Percentiles rank a stretch among this genome's conserved stretches.
Evolutionary conservation across 2,888 invertebrate species (phyloP).

Genomic region (Agrypnus murinus): DNA sequence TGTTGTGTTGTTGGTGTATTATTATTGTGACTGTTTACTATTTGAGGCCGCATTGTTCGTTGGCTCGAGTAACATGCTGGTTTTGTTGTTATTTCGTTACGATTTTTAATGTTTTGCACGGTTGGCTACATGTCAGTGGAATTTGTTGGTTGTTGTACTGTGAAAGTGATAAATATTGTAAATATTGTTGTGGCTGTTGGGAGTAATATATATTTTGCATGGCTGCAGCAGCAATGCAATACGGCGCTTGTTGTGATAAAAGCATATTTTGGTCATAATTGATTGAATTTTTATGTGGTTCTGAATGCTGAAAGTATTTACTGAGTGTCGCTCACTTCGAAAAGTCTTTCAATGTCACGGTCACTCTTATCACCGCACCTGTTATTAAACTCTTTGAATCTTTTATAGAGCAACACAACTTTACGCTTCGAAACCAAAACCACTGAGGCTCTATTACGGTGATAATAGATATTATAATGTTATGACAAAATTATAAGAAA

Average conservation of each 20-base stretch:
- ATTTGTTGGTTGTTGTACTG: too few species aligned
- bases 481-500: too few species aligned
- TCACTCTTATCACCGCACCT: neutral
- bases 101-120: conserved; percentile 1
- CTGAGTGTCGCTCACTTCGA: neutral
- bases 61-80: neutral
- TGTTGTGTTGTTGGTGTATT: too few species aligned
- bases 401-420: conserved; percentile 1
- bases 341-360: neutral
- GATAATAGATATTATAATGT: too few species aligned
- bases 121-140: neutral
- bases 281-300: too few species aligned
- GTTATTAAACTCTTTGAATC: neutral
- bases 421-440: neutral
- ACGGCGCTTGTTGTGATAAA: conserved; percentile 1
- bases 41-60: neutral
- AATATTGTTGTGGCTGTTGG: too few species aligned
- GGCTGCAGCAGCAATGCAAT: neutral
- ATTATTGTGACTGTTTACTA: neutral
- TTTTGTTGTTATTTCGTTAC: neutral
- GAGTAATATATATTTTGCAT: too few species aligned
- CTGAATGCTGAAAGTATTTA: conserved; percentile 1
- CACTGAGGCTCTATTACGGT: too few species aligned
- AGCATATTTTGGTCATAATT: conserved; percentile 1
- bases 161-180: too few species aligned